A percentile compares a stretch with the other conserved stretches of the same genome.
Evolutionary conservation across 2,797 vertebrate species (phyloP).

Genomic region (Coregonus ussuriensis): DNA sequence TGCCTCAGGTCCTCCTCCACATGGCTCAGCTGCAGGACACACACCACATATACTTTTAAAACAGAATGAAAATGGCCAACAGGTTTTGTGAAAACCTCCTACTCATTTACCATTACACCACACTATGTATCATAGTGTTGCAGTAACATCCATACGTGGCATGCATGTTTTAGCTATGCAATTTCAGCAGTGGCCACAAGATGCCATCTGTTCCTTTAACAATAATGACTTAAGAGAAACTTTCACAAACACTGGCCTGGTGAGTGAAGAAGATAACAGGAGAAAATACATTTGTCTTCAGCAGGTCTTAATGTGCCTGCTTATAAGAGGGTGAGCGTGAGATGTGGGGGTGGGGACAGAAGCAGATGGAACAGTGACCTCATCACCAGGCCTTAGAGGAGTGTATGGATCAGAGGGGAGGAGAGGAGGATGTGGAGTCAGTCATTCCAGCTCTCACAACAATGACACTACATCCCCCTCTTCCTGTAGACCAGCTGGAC

Average conservation of each 20-base stretch:
- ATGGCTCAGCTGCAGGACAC: slow-evolving; percentile 74
- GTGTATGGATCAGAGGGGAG: slow-evolving; percentile 35
- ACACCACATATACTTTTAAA: slow-evolving; percentile 14
- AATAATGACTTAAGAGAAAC: neutral
- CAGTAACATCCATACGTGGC: neutral
- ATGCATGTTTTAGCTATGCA: neutral
- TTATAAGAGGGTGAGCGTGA: neutral
- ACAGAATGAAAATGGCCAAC: neutral
- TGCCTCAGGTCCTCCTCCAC: slow-evolving; percentile 83
- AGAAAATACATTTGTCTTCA: neutral
- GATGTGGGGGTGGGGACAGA: slow-evolving; percentile 28
- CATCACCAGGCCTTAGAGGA: slow-evolving; percentile 39
- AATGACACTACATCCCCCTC: slow-evolving; percentile 67
- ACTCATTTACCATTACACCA: slow-evolving; percentile 12
- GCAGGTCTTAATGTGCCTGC: neutral
- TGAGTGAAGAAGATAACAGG: neutral
- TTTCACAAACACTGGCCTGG: neutral
- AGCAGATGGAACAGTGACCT: slow-evolving; percentile 54
- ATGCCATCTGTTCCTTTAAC: neutral
- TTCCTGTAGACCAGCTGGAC: slow-evolving; percentile 53
- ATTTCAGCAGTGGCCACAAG: neutral
- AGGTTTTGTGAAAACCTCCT: neutral
- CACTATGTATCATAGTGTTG: neutral
- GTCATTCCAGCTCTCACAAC: slow-evolving; percentile 67
- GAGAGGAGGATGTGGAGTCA: slow-evolving; percentile 62